phyloP scores from a whole-genome alignment of 2,113 vertebrate genomes.

The Marmota monax region DNA sequence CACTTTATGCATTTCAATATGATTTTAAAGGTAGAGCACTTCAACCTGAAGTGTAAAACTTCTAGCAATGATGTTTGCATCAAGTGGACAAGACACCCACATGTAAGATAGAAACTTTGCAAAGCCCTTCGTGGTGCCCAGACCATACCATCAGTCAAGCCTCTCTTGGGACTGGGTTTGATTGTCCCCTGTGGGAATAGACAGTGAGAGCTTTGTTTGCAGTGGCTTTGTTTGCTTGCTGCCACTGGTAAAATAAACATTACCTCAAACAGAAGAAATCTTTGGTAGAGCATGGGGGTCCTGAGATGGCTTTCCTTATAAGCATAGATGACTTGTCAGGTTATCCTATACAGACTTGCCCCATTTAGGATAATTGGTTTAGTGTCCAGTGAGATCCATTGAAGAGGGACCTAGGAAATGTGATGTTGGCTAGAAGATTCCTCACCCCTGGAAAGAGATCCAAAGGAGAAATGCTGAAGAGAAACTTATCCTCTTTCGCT shows the following conservation, averaged over 20 bases:
- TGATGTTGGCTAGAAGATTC: neutral
- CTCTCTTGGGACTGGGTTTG: neutral
- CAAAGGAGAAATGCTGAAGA: neutral
- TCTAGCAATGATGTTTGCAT: neutral
- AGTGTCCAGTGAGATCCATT: neutral
- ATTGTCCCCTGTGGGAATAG: constrained; percentile 42
- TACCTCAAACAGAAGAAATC: constrained; percentile 31
- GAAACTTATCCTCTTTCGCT: neutral
- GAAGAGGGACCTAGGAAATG: too few relatives aligned
- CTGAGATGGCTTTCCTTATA: constrained; percentile 38
- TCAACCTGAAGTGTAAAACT: neutral
- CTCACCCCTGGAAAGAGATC: neutral
- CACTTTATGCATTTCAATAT: neutral
- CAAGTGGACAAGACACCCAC: neutral
- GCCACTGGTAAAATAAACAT: constrained; percentile 69
- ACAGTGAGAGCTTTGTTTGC: constrained; percentile 62
- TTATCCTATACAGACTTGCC: neutral
- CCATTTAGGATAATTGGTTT: neutral
- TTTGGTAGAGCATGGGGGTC: neutral
- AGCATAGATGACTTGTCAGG: neutral
- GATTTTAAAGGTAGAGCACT: neutral
- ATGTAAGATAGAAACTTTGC: neutral
- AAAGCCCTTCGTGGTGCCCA: neutral
- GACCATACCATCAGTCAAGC: neutral
- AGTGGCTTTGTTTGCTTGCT: constrained; percentile 68